phyloP scores from a whole-genome alignment of 2,797 vertebrate genomes.

The Perodicticus potto region DNA sequence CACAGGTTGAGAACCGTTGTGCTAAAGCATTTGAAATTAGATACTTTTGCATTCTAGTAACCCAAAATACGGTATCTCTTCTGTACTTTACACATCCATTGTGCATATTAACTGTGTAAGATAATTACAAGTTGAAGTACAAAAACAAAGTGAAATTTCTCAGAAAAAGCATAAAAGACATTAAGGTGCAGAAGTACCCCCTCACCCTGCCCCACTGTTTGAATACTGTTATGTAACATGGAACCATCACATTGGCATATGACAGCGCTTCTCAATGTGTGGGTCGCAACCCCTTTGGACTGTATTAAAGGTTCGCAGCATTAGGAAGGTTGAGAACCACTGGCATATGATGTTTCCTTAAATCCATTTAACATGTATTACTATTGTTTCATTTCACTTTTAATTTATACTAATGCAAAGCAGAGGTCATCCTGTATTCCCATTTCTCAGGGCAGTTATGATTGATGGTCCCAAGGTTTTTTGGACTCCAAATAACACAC shows the following conservation, averaged over 20 bases:
- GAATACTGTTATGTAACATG: constrained; percentile 67
- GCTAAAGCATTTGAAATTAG: constrained; percentile 76
- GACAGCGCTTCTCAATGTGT: too few species aligned
- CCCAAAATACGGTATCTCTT: constrained; percentile 58
- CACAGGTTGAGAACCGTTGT: not conserved
- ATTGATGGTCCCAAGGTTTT: not conserved
- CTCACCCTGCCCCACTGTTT: not conserved
- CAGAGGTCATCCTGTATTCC: not conserved
- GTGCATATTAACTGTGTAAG: not conserved
- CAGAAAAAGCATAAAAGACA: not conserved
- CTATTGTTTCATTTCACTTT: constrained; percentile 57
- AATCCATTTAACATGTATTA: constrained; percentile 48
- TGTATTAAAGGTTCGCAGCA: too few species aligned
- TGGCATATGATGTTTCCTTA: constrained; percentile 1
- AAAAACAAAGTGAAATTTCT: constrained; percentile 61
- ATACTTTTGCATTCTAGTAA: not conserved
- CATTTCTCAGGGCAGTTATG: not conserved
- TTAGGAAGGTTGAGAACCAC: too few species aligned
- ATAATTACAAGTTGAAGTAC: constrained; percentile 59
- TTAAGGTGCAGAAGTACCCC: constrained; percentile 52
- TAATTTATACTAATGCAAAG: not conserved
- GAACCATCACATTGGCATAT: not conserved
- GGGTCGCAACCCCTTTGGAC: too few species aligned
- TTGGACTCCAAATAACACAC: not conserved
- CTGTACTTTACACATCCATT: not conserved